A percentile compares a stretch with the other conserved stretches of the same genome.
phyloP scores from a whole-genome alignment of 37 sponge, comb jelly and placozoan species.

The Halichondria panicea region DNA sequence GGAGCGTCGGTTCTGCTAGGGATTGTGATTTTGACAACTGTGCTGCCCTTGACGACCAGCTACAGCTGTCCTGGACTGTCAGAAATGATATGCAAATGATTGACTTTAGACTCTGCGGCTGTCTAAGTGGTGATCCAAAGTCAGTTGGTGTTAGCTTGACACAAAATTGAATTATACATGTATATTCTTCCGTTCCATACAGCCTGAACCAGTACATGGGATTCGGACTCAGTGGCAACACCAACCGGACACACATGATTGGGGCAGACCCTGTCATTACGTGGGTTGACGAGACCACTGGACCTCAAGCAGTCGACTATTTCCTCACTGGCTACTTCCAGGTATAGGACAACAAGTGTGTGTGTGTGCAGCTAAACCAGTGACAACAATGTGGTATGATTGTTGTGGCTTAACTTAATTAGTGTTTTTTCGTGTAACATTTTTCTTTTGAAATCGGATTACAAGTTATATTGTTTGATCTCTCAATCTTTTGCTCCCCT shows the following conservation, averaged over 20 bases:
- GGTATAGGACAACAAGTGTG: too few species aligned
- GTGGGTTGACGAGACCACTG: conserved; percentile 9
- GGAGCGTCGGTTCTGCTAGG: too few species aligned
- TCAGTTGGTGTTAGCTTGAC: too few species aligned
- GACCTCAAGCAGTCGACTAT: conserved; percentile 42
- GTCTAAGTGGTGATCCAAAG: not conserved
- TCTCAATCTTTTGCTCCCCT: not conserved
- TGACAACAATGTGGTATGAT: too few species aligned
- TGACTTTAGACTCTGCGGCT: conserved; percentile 25
- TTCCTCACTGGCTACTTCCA: conserved; percentile 20
- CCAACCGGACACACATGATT: conserved; percentile 8
- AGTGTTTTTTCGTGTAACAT: too few species aligned
- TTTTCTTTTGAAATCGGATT: too few species aligned
- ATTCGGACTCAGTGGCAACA: conserved; percentile 50
- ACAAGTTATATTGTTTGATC: too few species aligned
- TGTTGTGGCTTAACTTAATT: too few species aligned
- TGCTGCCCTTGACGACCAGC: not conserved
- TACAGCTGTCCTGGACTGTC: conserved; percentile 38
- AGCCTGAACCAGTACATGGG: conserved; percentile 23
- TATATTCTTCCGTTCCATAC: too few species aligned
- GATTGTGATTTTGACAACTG: conserved; percentile 56
- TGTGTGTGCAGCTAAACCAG: too few species aligned
- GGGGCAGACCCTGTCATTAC: conserved; percentile 28
- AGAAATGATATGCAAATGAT: conserved; percentile 1
- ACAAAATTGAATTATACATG: too few species aligned